Base-by-base conservation (phyloP, 2,797 vertebrate species). In the Micromesistius poutassou region DNA sequence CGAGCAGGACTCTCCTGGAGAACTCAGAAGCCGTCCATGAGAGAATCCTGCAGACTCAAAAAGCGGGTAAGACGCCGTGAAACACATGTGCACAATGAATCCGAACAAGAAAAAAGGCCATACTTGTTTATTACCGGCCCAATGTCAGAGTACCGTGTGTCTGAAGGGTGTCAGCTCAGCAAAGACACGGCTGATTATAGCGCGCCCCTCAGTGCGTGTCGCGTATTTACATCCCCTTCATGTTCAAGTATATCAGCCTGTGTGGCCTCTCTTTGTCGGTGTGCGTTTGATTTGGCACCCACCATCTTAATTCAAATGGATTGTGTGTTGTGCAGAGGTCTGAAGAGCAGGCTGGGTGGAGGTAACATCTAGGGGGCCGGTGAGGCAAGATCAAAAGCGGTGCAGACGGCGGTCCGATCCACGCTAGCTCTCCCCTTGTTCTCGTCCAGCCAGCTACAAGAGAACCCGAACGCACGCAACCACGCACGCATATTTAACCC, bases 41-140 rank as follows among this genome's bases (percentile, higher is more conserved):
- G 77, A 93, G 95, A 83, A 97, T 99, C 55, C 95, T 96, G 0
- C 96, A 97, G 38, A 97, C 96, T 80, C 98, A 99, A 90, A 98
- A 95, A 94, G 91, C 96, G 90, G 98, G 98, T 99, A 88, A 71
- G 70, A 71, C 25, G 31, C 19, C 79, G 19, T 13, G 50, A 75
- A 19, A 77, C 73, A 30, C 13, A 50, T 75, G 22, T 66, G 79
- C 78, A 55, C 19, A 10, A 33, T 5, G 22, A 42, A 79, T 84
- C 84, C 55, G 76, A 4, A 70, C 79, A 76, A 71, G 40, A 19
- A 40, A 40, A 5, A 76, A 38, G 33, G 42, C 28, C 14, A 31
- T 72, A 70, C 62, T 28, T 76, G 75, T 79, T 75, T 50, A 14
- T 73, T 3, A 28, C 25, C 75, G 46, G 50, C 66, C 7, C 25